A percentile compares a stretch with the other conserved stretches of the same genome.
Conservation (phyloP, 2,888 invertebrate species). For the Seladonia tumulorum region DNA sequence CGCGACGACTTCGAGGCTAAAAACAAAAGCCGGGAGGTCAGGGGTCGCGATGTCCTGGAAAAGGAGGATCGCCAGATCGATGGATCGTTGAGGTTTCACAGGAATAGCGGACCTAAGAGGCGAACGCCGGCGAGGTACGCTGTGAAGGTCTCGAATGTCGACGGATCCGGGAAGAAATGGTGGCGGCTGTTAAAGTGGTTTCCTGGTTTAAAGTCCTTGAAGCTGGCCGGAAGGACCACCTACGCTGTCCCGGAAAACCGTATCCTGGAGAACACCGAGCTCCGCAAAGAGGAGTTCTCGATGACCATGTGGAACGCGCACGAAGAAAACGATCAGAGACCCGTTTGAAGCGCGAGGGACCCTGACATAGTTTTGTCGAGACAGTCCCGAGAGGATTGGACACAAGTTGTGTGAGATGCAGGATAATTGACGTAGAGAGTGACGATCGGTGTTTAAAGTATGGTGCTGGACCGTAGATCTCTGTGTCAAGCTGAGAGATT, state of each 20-base stretch:
- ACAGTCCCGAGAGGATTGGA: not conserved
- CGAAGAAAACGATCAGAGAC: slow-evolving; percentile 61
- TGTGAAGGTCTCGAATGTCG: slow-evolving; percentile 43
- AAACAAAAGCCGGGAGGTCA: not conserved
- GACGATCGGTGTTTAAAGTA: not conserved
- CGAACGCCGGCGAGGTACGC: slow-evolving; percentile 36
- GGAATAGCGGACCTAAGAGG: not conserved
- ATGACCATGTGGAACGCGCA: slow-evolving; percentile 78
- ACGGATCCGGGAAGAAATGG: slow-evolving; percentile 72
- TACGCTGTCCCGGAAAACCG: slow-evolving; percentile 61
- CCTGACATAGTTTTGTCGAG: not conserved
- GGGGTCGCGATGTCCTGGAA: not conserved
- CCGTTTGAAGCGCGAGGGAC: slow-evolving; percentile 56
- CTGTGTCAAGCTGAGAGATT: not conserved
- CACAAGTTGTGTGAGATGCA: not conserved
- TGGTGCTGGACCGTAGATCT: not conserved
- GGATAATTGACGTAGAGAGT: not conserved
- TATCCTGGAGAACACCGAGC: slow-evolving; percentile 69
- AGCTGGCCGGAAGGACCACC: slow-evolving; percentile 60
- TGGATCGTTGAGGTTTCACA: not conserved
- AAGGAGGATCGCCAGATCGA: not conserved
- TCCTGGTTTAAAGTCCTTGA: slow-evolving; percentile 74
- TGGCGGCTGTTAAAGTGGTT: slow-evolving; percentile 80
- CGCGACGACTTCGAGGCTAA: not conserved
- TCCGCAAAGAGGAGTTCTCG: slow-evolving; percentile 75